A percentile compares a stretch with the other conserved stretches of the same genome.
Evolutionary conservation across 2,113 vertebrate genomes (phyloP).

Genomic region (Eulemur rufifrons): DNA sequence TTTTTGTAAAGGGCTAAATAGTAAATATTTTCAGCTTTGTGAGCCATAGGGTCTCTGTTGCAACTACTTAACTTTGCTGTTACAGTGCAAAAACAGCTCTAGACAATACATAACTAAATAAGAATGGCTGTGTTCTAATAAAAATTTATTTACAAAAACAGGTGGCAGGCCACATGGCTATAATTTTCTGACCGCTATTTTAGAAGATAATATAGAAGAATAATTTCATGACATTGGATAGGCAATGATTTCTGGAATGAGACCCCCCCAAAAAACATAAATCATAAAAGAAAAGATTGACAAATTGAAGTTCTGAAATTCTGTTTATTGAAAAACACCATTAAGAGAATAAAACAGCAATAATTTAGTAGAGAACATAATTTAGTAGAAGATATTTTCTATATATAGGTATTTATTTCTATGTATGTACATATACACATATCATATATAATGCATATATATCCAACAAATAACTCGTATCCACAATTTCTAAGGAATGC

Average conservation of each 20-base stretch:
- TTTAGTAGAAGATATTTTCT: background rate
- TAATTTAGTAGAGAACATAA: background rate
- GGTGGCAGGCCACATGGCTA: background rate
- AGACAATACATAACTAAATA: background rate
- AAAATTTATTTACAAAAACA: background rate
- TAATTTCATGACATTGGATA: background rate
- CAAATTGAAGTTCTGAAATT: background rate
- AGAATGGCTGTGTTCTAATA: background rate
- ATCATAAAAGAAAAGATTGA: background rate
- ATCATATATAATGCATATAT: background rate
- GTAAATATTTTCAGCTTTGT: background rate
- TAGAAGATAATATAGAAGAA: background rate
- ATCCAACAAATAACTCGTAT: background rate
- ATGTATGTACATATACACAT: background rate
- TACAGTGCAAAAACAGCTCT: background rate
- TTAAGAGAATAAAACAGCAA: background rate
- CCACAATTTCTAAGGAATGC: background rate
- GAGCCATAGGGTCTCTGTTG: background rate
- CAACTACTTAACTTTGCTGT: background rate
- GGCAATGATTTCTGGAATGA: background rate
- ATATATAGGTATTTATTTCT: background rate
- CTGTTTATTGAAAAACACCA: background rate
- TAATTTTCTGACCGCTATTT: background rate
- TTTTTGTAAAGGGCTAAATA: background rate
- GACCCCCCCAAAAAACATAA: background rate